Conservation (phyloP, 2,888 invertebrate genomes). For the Bibio marci region DNA sequence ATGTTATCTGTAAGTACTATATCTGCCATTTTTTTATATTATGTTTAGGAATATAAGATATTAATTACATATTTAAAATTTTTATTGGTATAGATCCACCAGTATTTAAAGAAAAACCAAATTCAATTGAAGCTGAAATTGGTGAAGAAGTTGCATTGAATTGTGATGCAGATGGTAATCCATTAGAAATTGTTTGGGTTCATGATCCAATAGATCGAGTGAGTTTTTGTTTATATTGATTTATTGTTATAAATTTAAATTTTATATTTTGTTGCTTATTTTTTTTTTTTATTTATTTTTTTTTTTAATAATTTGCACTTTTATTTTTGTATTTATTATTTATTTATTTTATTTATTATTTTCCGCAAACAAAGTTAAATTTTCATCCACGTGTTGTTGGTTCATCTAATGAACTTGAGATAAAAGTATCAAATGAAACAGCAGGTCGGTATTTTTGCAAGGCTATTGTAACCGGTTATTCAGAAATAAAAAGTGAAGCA, state of each 20-base stretch:
- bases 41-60: no score
- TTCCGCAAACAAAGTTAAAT: constrained; percentile 6
- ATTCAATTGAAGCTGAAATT: constrained; percentile 64
- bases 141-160: constrained; percentile 61
- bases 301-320: not conserved
- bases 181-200: constrained; percentile 77
- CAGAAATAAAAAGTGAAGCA: constrained; percentile 66
- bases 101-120: constrained; percentile 56
- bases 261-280: not conserved
- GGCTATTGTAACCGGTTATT: constrained; percentile 73
- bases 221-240: constrained; percentile 19
- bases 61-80: no score
- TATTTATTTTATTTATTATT: not conserved
- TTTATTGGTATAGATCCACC: constrained; percentile 85
- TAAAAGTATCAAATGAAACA: constrained; percentile 59
- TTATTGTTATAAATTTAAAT: not conserved
- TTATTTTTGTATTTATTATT: not conserved
- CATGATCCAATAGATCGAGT: constrained; percentile 60
- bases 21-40: constrained; percentile 3
- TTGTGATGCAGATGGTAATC: constrained; percentile 82
- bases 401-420: constrained; percentile 58
- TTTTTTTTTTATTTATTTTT: not conserved
- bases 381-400: constrained; percentile 40
- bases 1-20: constrained; percentile 71
- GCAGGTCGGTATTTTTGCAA: constrained; percentile 81